A percentile compares a stretch with the other conserved stretches of the same genome.
These are phyloP conservation scores for Epinotia brunnichana DNA, from an alignment of 2,888 invertebrate genomes.

Conservation along the genomic window DNA sequence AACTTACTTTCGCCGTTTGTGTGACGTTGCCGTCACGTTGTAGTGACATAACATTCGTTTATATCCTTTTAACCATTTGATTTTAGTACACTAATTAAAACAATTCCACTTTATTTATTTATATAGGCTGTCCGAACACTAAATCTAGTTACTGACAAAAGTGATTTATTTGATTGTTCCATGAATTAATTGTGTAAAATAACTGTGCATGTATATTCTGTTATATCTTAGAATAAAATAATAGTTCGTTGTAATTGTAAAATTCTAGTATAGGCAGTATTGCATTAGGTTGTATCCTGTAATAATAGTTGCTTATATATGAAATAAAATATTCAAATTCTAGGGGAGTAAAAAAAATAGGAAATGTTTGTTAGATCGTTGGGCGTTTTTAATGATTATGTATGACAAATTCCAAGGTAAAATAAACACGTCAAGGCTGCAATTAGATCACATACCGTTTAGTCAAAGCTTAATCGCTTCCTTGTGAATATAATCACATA, in stretches of 20 bases:
- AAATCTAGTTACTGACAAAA: too few species aligned
- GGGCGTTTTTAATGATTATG: constrained; percentile 28
- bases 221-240: too few species aligned
- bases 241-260: too few species aligned
- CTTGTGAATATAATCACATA: constrained; percentile 16
- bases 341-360: constrained; percentile 22
- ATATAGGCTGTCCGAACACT: too few species aligned
- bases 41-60: background rate
- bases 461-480: constrained; percentile 23
- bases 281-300: too few species aligned
- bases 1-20: background rate
- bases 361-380: constrained; percentile 21
- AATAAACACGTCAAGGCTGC: constrained; percentile 35
- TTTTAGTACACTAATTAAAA: background rate
- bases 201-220: too few species aligned
- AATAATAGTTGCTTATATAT: too few species aligned
- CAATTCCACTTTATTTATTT: background rate
- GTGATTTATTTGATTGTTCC: too few species aligned
- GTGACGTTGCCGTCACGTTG: background rate
- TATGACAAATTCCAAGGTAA: constrained; percentile 40
- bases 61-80: background rate
- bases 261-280: too few species aligned
- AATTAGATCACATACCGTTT: constrained; percentile 27
- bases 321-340: too few species aligned
- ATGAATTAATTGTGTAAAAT: too few species aligned